phyloP scores from a whole-genome alignment of 2,888 invertebrate species.

The Oligia fasciuncula region DNA sequence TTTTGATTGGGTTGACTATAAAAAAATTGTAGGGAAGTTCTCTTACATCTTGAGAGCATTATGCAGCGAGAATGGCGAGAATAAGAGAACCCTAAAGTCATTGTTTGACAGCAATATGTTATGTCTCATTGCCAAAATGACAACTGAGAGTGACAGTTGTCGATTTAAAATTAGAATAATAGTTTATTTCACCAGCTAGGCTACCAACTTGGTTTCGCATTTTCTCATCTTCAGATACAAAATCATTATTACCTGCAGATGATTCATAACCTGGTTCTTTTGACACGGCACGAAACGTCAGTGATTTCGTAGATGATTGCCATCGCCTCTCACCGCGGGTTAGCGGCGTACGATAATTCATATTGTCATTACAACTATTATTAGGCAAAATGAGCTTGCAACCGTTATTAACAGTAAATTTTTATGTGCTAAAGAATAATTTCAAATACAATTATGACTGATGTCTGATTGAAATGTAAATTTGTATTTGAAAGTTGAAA shows the following conservation, averaged over 20 bases:
- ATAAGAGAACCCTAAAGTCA: neutral
- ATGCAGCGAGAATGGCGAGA: neutral
- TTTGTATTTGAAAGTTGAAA: neutral
- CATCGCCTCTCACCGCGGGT: conserved; percentile 60
- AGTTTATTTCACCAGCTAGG: neutral
- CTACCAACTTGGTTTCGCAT: neutral
- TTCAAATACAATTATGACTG: neutral
- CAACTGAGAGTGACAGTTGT: neutral
- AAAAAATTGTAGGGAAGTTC: neutral
- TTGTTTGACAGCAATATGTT: neutral
- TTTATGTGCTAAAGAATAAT: conserved; percentile 6
- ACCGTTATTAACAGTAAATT: conserved; percentile 73
- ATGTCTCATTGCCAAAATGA: neutral
- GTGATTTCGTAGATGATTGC: conserved; percentile 65
- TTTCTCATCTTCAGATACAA: too few relatives aligned
- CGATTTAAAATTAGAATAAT: neutral
- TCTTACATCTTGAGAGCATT: neutral
- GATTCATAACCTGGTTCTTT: conserved; percentile 16
- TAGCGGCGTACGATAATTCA: conserved; percentile 64
- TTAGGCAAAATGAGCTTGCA: conserved; percentile 63
- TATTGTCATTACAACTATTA: conserved; percentile 71
- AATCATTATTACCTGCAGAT: neutral
- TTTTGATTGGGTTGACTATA: neutral
- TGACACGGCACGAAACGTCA: conserved; percentile 61
- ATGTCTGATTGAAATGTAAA: conserved; percentile 18